These are phyloP conservation scores for Chloebia gouldiae DNA, from an alignment of 2,113 vertebrate genomes.

Conservation along the genomic window DNA sequence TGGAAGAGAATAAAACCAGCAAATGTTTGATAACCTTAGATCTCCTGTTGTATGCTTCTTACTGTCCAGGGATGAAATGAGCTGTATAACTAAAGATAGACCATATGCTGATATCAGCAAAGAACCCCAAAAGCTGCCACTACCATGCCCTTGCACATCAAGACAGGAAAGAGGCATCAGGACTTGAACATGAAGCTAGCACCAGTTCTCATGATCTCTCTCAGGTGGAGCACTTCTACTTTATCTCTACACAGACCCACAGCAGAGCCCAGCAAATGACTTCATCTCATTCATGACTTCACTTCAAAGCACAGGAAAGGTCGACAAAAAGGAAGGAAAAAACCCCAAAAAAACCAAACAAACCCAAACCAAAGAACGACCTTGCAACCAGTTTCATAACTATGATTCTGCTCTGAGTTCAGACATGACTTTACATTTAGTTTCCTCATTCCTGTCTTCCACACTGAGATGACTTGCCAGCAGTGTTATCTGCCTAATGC, in stretches of 20 bases:
- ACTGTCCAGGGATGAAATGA: not conserved
- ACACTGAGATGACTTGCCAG: not conserved
- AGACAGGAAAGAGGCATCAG: not conserved
- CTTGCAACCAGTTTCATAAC: not conserved
- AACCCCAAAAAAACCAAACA: accelerated
- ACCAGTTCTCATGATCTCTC: not conserved
- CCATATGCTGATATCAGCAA: not conserved
- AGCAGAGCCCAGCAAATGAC: not conserved
- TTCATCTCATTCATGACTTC: too few relatives aligned
- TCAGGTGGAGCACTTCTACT: not conserved
- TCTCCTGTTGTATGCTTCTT: not conserved
- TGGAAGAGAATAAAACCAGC: not conserved
- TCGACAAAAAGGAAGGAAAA: not conserved
- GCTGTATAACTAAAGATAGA: not conserved
- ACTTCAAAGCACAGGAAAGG: not conserved
- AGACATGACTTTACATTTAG: not conserved
- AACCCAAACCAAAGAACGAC: not conserved
- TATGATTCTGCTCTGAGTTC: not conserved
- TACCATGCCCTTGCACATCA: not conserved
- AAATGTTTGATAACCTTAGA: not conserved
- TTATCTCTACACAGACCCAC: not conserved
- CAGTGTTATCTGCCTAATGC: not conserved
- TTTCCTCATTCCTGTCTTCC: not conserved
- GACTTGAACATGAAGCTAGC: not conserved
- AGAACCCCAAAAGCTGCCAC: not conserved